These are phyloP conservation scores for Lasioglossum baleicum DNA, from an alignment of 1,140 invertebrate species.

Conservation along the genomic window DNA sequence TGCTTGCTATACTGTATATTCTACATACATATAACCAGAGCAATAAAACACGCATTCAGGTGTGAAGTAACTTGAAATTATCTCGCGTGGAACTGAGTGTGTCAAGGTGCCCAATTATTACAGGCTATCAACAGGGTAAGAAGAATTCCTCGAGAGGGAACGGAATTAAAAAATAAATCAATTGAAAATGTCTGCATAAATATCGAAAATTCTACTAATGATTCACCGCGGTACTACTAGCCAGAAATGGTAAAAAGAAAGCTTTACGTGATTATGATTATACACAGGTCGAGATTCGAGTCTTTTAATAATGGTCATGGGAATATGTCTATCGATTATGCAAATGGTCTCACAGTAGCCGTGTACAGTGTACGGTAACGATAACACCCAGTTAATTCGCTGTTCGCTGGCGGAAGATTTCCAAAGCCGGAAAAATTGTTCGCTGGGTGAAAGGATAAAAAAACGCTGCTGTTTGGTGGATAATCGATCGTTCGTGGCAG, in stretches of 20 bases:
- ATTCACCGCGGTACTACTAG: no score
- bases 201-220: no score
- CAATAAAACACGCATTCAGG: no score
- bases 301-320: background rate
- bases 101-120: no score
- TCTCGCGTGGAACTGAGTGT: no score
- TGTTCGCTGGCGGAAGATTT: background rate
- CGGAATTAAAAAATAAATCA: no score
- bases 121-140: no score
- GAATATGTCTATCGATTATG: background rate
- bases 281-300: background rate
- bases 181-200: no score
- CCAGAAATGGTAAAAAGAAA: background rate
- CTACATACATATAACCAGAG: no score
- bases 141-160: no score
- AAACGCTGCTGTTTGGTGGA: background rate
- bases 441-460: slow-evolving; percentile 3
- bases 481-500: background rate
- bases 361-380: background rate
- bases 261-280: background rate
- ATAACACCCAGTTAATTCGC: background rate
- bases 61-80: no score
- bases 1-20: no score
- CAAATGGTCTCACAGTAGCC: background rate
- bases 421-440: background rate